Conservation (phyloP, 2,113 vertebrate genomes). For the Alces alces region DNA sequence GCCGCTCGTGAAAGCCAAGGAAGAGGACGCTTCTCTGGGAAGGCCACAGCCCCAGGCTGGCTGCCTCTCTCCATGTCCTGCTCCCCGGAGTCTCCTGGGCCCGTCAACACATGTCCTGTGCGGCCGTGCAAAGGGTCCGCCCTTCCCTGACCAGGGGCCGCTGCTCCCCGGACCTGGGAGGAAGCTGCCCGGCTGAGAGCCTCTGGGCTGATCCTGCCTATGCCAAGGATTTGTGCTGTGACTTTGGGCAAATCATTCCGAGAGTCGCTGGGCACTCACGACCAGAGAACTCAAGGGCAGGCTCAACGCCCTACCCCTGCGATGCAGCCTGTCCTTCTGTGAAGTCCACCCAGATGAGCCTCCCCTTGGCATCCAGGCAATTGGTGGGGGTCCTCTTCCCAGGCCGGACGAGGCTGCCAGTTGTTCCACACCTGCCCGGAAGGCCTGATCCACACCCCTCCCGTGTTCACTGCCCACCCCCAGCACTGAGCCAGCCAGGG, state of each 20-base stretch:
- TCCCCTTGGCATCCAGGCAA: background rate
- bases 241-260: background rate
- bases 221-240: background rate
- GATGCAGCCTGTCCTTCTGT: fast-evolving
- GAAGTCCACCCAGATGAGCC: too few species aligned
- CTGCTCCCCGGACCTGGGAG: background rate
- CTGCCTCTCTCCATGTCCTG: background rate
- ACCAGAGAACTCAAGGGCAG: background rate
- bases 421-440: background rate
- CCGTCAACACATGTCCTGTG: background rate
- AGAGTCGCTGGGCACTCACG: background rate
- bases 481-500: background rate
- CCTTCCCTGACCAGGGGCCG: background rate
- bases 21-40: background rate
- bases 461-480: background rate
- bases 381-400: background rate
- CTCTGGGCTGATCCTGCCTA: background rate
- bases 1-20: background rate
- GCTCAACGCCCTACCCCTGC: background rate
- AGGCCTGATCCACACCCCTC: background rate
- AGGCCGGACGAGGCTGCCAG: background rate
- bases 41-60: background rate
- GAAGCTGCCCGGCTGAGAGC: background rate
- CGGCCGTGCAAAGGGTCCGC: fast-evolving
- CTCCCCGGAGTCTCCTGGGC: background rate